These are phyloP conservation scores for Carpatolechia fugitivella DNA, from an alignment of 2,888 invertebrate genomes.

Conservation along the genomic window DNA sequence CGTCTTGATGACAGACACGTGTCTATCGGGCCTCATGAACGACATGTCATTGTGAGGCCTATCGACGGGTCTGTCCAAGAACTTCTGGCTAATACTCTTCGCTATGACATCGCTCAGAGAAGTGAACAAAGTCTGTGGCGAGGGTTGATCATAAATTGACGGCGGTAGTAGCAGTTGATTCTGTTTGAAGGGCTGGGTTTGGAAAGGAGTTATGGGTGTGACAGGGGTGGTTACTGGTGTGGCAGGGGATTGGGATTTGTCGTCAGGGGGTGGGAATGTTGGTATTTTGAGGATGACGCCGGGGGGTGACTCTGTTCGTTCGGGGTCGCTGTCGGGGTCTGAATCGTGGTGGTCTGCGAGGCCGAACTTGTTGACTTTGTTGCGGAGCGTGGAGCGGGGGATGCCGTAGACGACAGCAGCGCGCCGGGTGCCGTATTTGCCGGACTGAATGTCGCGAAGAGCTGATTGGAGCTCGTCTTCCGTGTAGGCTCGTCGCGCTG, in stretches of 20 bases:
- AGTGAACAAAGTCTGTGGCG: constrained; percentile 80
- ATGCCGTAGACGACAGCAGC: constrained; percentile 98
- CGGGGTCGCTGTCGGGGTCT: constrained; percentile 71
- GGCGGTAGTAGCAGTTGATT: constrained; percentile 69
- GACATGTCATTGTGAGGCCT: constrained; percentile 64
- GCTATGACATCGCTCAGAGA: constrained; percentile 93
- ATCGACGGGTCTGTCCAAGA: constrained; percentile 79
- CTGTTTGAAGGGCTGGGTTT: constrained; percentile 55
- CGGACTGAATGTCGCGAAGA: constrained; percentile 95
- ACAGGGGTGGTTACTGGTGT: constrained; percentile 65
- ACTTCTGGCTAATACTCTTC: constrained; percentile 93
- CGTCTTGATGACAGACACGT: constrained; percentile 79
- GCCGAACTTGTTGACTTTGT: constrained; percentile 91
- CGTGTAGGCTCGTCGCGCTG: constrained; percentile 91
- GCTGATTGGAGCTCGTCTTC: constrained; percentile 96
- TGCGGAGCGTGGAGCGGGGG: constrained; percentile 96
- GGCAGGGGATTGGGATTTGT: constrained; percentile 68
- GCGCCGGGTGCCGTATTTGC: constrained; percentile 93
- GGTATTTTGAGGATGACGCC: constrained; percentile 95
- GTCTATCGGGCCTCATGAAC: constrained; percentile 69
- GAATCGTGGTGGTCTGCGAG: constrained; percentile 85
- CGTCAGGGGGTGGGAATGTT: constrained; percentile 87
- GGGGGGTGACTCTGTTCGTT: constrained; percentile 77
- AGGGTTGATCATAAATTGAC: constrained; percentile 73
- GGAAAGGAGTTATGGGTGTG: constrained; percentile 71